Percentiles rank a stretch among this genome's conserved stretches.
phyloP scores from a whole-genome alignment of 1,140 invertebrate genomes.

The Dinothrombium tinctorium region DNA sequence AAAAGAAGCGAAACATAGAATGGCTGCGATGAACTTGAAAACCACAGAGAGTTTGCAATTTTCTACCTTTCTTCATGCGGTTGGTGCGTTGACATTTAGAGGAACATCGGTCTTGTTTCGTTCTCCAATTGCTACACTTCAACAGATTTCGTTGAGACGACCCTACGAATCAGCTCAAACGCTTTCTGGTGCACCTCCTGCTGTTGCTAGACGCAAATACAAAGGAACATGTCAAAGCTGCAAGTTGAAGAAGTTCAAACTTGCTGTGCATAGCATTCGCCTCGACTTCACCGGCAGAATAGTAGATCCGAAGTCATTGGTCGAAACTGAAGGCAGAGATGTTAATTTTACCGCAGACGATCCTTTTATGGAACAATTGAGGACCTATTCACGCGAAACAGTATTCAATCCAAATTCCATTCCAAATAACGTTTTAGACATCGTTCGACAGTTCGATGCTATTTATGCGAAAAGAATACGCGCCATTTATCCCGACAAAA shows the following conservation, averaged over 20 bases:
- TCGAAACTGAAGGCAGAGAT: neutral
- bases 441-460: neutral
- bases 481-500: slow-evolving; percentile 6
- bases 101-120: slow-evolving; percentile 2
- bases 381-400: neutral
- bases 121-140: slow-evolving; percentile 1
- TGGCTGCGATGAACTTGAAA: slow-evolving; percentile 4
- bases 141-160: neutral
- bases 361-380: neutral
- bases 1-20: neutral
- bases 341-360: neutral
- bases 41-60: neutral
- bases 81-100: slow-evolving; percentile 6
- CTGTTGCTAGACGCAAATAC: neutral
- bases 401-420: no score
- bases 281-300: slow-evolving; percentile 3
- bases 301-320: slow-evolving; percentile 1
- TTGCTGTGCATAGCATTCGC: slow-evolving; percentile 9
- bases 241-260: slow-evolving; percentile 8
- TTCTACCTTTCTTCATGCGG: neutral
- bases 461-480: neutral
- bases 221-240: slow-evolving; percentile 9
- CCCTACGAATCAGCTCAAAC: neutral
- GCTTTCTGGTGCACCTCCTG: neutral
- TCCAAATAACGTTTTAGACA: neutral